Conservation (phyloP, 2,113 vertebrate genomes). For the Carlito syrichta region DNA sequence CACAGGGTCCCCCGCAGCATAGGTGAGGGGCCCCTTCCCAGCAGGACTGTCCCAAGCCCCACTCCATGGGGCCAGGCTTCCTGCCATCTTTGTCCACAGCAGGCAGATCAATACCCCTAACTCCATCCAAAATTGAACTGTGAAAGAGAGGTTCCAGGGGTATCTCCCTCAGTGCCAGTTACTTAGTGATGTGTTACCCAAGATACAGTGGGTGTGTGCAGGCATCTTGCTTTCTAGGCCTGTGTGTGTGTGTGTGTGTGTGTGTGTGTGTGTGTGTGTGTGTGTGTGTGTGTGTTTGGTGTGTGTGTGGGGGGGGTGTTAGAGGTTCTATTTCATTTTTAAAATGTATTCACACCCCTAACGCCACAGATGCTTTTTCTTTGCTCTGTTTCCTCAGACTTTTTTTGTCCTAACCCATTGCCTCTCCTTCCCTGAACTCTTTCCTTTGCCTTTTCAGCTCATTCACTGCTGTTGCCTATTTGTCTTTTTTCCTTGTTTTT, state of each 20-base stretch:
- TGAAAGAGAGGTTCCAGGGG: constrained; percentile 53
- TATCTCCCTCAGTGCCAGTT: constrained; percentile 60
- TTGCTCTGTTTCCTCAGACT: neutral
- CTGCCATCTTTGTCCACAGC: neutral
- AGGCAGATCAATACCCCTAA: neutral
- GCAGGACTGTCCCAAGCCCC: constrained; percentile 26
- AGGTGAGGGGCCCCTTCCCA: constrained; percentile 40
- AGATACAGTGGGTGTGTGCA: neutral
- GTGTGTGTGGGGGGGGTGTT: neutral
- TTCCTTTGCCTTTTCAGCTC: constrained; percentile 19
- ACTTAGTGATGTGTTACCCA: constrained; percentile 38
- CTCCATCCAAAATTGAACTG: constrained; percentile 26
- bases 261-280: neutral
- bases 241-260: neutral
- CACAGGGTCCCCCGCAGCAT: constrained; percentile 17
- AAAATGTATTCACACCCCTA: neutral
- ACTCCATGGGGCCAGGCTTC: neutral
- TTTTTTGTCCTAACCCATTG: neutral
- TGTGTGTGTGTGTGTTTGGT: neutral
- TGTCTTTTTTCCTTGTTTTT: neutral
- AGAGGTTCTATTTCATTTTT: constrained; percentile 41
- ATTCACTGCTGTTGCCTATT: neutral
- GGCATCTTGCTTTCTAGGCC: constrained; percentile 30
- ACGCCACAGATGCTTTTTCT: neutral
- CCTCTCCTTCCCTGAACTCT: neutral